Evolutionary conservation across 2,888 invertebrate genomes (phyloP), one percentile per base, ranked within the genome.

Genomic region (Ormyrus nitidulus): DNA sequence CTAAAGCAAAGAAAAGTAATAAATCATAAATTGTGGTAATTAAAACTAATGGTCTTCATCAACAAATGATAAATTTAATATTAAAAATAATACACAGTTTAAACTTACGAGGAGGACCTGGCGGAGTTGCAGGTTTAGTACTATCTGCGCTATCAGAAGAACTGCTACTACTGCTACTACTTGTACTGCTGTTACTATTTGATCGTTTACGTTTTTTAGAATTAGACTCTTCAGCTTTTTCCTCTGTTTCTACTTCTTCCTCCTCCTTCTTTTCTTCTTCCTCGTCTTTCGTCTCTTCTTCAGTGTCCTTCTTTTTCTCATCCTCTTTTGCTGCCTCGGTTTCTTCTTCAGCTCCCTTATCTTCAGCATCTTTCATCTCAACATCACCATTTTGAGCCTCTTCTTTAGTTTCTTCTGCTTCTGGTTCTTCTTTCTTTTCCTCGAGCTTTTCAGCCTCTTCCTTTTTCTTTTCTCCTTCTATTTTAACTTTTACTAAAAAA

Each of bases 191-290:
- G 53, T 91, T 92, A n/a, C 92, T 92, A 73, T 91, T 91, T 0
- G 92, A 91, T 48, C 92, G 91, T 87, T 91, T 94, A 85, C 86
- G 92, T 86, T 89, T 93, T 92, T 84, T 93, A 90, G 83, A 85
- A 87, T 88, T 91, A 0, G 85, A 87, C 77, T 91, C 91, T 68
- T 89, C 91, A 49, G 34, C 8, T 54, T 82, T 83, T 8, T 80
- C 79, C 54, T 81, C 80, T 10, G 91, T 90, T 73, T 84, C 88
- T 88, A 91, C 91, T 66, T 84, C 81, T 10, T 84, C 81, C 64
- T 91, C 89, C 51, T 85, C 86, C 80, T 87, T 88, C 70, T 86
- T 88, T 51, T 83, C 84, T 84, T 86, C 87, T 82, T 84, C 84
- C 68, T 84, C 84, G 76, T 89, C 83, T 70, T 82, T 85, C 74